Evolutionary conservation across 2,888 invertebrate species (phyloP).

Genomic region (Deroplatys truncata): DNA sequence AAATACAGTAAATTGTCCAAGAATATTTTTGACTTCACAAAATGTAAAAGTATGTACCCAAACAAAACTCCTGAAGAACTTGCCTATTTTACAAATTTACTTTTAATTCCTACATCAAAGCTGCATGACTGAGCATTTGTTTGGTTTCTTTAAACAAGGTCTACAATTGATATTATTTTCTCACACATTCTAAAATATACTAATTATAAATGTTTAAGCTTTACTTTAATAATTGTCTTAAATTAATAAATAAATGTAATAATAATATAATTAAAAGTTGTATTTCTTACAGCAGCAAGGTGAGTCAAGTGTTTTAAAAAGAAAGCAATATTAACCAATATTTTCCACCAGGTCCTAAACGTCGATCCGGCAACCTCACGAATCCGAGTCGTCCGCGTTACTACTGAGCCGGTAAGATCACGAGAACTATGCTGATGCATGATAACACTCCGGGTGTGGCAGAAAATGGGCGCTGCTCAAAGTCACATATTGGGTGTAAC

Average conservation of each 20-base stretch:
- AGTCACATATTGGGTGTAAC: neutral
- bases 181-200: no score
- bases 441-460: neutral
- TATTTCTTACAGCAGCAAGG: neutral
- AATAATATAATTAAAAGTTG: neutral
- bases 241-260: neutral
- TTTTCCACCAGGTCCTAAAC: neutral
- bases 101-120: no score
- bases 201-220: neutral
- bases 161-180: no score
- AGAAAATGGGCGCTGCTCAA: neutral
- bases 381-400: neutral
- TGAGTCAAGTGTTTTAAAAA: neutral
- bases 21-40: no score
- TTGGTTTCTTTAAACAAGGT: no score
- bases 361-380: neutral
- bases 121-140: no score
- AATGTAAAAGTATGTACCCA: no score
- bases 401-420: neutral
- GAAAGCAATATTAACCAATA: neutral
- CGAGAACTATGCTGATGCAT: neutral
- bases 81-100: no score
- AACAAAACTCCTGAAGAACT: no score
- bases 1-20: no score
- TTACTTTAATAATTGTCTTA: neutral